Base-by-base conservation (phyloP, 2,888 invertebrate genomes). In the Drosophila subsilvestris region DNA sequence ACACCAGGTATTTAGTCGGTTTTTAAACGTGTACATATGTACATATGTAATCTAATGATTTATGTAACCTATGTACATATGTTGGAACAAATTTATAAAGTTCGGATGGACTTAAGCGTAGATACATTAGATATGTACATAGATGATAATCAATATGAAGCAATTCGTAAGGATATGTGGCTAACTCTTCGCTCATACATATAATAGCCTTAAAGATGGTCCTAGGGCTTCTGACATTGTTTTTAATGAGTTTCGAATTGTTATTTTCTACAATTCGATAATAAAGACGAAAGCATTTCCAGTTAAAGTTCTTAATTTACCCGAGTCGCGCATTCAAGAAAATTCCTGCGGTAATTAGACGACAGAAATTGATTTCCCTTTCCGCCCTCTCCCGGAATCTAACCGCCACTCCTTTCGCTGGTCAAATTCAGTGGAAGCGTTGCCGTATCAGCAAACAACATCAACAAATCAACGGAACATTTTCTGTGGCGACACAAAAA, bases 401-500 rank as follows among this genome's bases (percentile, higher is more conserved):
- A 12, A 2, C 32, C 43, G 18, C 53, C 42, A 32, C 14, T 54
- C n/a, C 25, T 27, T 18, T 12, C 4, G n/a, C 3, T n/a, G 20
- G 47, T 14, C 49, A 45, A 27, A 47, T 56, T 54, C 42, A 17
- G 42, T 55, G 59, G 10, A 58, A 63, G 51, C 48, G 53, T 50
- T 32, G 61, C 27, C 62, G 6, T 84, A 84, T 84, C 81, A 74
- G 78, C 56, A 63, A 83, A 75, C 67, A 80, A 78, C 72, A 86
- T 80, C 80, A 80, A 74, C 74, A 50, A 78, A 66, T 66, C 66
- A 66, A 68, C 66, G 69, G 47, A 29, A 66, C 44, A 66, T 29
- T 25, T n/a, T 22, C 14, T 17, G 29, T 60, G 22, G 59, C 22
- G 32, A 22, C 25, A n/a, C 37, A 32, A 49, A 60, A 60, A 43